Conservation (phyloP, 2,113 vertebrate species). For the Trichechus manatus region DNA sequence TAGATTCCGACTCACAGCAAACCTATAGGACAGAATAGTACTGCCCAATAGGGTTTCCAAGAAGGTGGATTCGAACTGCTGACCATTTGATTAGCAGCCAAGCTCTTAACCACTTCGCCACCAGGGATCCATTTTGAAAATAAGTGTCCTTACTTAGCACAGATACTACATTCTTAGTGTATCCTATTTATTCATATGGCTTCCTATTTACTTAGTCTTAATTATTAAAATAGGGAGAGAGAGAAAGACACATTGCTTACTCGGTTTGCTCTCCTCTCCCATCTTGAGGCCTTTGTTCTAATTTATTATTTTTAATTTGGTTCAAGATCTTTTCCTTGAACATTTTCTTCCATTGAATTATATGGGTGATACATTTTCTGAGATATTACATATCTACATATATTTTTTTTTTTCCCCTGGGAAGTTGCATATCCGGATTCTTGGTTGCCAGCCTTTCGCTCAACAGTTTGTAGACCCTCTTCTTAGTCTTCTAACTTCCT, state of each 20-base stretch:
- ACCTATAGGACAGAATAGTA: too few species aligned
- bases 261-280: not conserved
- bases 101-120: too few species aligned
- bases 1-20: too few species aligned
- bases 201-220: not conserved
- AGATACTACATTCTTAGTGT: not conserved
- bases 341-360: not conserved
- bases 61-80: too few species aligned
- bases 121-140: too few species aligned
- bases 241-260: not conserved
- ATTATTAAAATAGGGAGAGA: not conserved
- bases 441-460: not conserved
- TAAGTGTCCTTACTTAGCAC: not conserved
- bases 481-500: not conserved
- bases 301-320: not conserved
- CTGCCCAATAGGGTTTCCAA: too few species aligned
- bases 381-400: not conserved
- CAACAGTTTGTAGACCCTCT: not conserved
- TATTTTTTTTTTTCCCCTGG: not conserved
- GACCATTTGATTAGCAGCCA: too few species aligned
- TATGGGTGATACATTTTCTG: not conserved
- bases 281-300: not conserved
- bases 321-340: not conserved
- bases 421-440: not conserved
- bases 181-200: not conserved